Conservation (phyloP, 2,888 invertebrate species). For the Allygus modestus region DNA sequence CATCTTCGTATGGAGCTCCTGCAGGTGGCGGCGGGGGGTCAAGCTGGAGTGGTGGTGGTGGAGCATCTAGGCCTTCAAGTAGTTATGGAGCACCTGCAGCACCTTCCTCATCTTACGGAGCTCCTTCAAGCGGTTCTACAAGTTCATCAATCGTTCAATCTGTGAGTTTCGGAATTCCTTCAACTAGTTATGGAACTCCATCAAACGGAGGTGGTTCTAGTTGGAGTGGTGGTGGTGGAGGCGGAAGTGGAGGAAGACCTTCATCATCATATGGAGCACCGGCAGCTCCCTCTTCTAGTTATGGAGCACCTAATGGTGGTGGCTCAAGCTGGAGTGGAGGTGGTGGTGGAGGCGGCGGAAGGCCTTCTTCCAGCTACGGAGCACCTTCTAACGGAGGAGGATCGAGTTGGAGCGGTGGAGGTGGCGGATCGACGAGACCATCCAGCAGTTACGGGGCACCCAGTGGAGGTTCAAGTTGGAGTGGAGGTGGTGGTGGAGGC, state of each 20-base stretch:
- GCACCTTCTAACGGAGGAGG: conserved; percentile 61
- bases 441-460: conserved; percentile 69
- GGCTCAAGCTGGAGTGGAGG: conserved; percentile 21
- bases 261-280: conserved; percentile 64
- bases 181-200: conserved; percentile 63
- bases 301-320: conserved; percentile 65
- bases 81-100: conserved; percentile 55
- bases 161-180: conserved; percentile 62
- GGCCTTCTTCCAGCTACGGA: conserved; percentile 68
- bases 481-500: conserved; percentile 30
- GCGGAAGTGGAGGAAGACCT: conserved; percentile 65
- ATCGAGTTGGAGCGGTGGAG: conserved; percentile 30
- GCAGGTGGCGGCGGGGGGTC: conserved; percentile 15
- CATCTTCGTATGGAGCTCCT: conserved; percentile 58
- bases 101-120: conserved; percentile 64
- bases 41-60: conserved; percentile 55
- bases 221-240: conserved; percentile 49
- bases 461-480: conserved; percentile 30
- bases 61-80: conserved; percentile 51
- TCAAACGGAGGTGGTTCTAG: conserved; percentile 68
- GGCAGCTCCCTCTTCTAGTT: conserved; percentile 44
- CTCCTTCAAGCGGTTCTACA: conserved; percentile 56
- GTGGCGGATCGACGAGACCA: conserved; percentile 65
- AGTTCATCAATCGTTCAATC: conserved; percentile 58
- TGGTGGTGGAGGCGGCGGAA: conserved; percentile 41